A percentile compares a stretch with the other conserved stretches of the same genome.
phyloP scores from a whole-genome alignment of 2,113 vertebrate genomes.

The Pseudopipra pipra region DNA sequence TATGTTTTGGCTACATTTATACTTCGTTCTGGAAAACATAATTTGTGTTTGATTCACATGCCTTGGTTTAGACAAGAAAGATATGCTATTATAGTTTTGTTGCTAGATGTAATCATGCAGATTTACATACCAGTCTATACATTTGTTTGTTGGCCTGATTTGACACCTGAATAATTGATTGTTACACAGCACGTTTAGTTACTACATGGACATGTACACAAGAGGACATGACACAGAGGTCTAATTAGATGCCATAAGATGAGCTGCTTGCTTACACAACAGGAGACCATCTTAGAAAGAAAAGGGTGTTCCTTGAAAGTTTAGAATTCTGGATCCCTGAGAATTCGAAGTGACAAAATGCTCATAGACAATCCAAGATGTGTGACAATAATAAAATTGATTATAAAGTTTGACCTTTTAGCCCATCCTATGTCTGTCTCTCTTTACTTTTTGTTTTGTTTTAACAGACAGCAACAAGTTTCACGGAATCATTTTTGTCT shows the following conservation, averaged over 20 bases:
- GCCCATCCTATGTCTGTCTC: accelerated
- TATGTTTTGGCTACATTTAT: background rate
- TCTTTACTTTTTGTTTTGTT: background rate
- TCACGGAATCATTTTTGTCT: background rate
- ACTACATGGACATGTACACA: background rate
- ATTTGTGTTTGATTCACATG: background rate
- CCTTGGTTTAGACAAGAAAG: background rate
- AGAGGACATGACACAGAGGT: background rate
- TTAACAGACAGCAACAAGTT: background rate
- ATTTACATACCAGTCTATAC: background rate
- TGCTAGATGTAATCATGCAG: background rate
- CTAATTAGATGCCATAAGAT: background rate
- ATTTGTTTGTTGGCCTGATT: background rate
- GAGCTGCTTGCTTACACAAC: background rate
- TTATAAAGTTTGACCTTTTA: background rate
- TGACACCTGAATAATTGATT: background rate
- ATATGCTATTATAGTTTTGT: background rate
- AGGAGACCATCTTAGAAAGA: background rate
- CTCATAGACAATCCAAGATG: background rate
- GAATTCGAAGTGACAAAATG: background rate
- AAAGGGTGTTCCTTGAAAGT: background rate
- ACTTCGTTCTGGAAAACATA: background rate
- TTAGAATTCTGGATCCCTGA: background rate
- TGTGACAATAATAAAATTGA: background rate
- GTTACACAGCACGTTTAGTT: background rate